Conservation (phyloP, 2,113 vertebrate species). For the Morone saxatilis region DNA sequence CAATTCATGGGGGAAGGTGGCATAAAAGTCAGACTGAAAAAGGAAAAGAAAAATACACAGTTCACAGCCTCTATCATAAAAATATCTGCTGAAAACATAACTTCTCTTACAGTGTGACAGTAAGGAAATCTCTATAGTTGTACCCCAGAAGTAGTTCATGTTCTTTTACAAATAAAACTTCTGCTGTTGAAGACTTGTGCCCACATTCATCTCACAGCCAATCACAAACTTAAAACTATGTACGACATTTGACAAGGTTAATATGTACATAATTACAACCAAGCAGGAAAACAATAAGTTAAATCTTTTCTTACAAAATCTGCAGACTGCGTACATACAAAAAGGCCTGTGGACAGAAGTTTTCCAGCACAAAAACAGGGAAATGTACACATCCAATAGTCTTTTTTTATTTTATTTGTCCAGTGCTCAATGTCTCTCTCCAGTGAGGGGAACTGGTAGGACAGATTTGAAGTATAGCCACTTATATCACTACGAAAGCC, state of each 20-base stretch:
- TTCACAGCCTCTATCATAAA: slow-evolving; percentile 59
- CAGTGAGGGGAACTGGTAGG: slow-evolving; percentile 46
- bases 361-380: slow-evolving; percentile 56
- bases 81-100: slow-evolving; percentile 44
- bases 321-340: slow-evolving; percentile 61
- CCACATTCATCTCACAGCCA: slow-evolving; percentile 50
- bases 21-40: not conserved
- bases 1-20: not conserved
- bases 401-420: slow-evolving; percentile 45
- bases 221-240: slow-evolving; percentile 57
- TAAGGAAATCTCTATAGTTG: slow-evolving; percentile 32
- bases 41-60: slow-evolving; percentile 34
- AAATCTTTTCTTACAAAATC: slow-evolving; percentile 80
- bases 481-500: slow-evolving; percentile 52
- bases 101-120: slow-evolving; percentile 47
- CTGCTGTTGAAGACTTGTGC: slow-evolving; percentile 49
- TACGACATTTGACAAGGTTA: slow-evolving; percentile 44
- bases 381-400: slow-evolving; percentile 63
- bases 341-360: slow-evolving; percentile 46
- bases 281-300: slow-evolving; percentile 82
- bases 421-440: slow-evolving; percentile 66
- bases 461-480: slow-evolving; percentile 45
- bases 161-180: slow-evolving; percentile 45
- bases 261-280: slow-evolving; percentile 83
- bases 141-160: slow-evolving; percentile 41